A percentile compares a stretch with the other conserved stretches of the same genome.
Conservation (phyloP, 1,140 invertebrate genomes). For the Anoplolepis gracilipes region DNA sequence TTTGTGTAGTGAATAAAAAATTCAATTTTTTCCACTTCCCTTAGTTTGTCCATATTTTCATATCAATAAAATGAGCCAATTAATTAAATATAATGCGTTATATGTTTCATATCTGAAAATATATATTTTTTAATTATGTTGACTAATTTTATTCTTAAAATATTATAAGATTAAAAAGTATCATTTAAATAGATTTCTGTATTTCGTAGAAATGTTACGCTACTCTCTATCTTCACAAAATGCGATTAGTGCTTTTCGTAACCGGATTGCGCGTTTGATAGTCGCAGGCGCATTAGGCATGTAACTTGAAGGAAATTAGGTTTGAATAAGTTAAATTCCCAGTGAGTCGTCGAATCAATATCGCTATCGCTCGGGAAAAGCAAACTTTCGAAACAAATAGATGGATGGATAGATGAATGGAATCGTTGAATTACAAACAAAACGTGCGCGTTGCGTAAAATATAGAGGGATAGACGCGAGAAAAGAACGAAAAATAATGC, state of each 20-base stretch:
- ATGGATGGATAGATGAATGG: conserved; percentile 27
- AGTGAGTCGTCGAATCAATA: conserved; percentile 58
- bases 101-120: background rate
- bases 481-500: conserved; percentile 8
- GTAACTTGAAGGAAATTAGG: conserved; percentile 47
- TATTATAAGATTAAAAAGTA: background rate
- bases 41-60: background rate
- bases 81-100: conserved; percentile 4
- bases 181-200: background rate
- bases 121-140: background rate
- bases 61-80: background rate
- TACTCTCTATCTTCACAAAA: conserved; percentile 17
- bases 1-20: background rate
- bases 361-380: conserved; percentile 40
- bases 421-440: conserved; percentile 63
- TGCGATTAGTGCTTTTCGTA: conserved; percentile 17
- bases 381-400: conserved; percentile 11
- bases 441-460: conserved; percentile 23
- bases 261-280: conserved; percentile 35
- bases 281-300: conserved; percentile 24
- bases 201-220: conserved; percentile 15
- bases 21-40: background rate
- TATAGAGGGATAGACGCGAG: conserved; percentile 6
- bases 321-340: conserved; percentile 59
- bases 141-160: background rate